Base-by-base conservation (phyloP, 2,113 vertebrate genomes). In the Microtus montanus region DNA sequence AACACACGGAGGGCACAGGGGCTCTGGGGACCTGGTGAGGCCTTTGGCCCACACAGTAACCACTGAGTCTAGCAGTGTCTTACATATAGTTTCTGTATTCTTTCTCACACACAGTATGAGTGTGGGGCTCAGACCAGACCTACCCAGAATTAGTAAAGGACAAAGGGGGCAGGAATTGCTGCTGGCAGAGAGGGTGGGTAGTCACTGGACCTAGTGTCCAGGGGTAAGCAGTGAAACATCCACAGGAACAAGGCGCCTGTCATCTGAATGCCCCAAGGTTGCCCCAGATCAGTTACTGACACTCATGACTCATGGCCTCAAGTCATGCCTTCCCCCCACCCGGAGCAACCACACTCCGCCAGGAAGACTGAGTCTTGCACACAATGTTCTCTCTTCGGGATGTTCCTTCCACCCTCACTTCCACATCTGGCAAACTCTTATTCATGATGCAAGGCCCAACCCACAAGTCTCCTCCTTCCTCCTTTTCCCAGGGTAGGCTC, bases 21-120 rank as follows among this genome's bases (percentile, higher is more conserved):
- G 24, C 15, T 88, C 28, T 9, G 1, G 44, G 83, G 33, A 24
- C 82, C 52, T 35, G 20, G 35, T 33, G 5, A 26, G 44, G 49
- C n/a, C 26, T 12, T 66, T 11, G 7, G 22, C 0, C 35, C 24
- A 17, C 10, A 24, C 8, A 44, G 52, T 41, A 12, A 58, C 22
- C 24, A 30, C 35, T 0, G 44, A 38, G 54, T 17, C 74, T 7
- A 0, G 5, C 0, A 2, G 58, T 11, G 38, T 11, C 52, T 87
- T 5, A 0, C 70, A 47, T 1, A 0, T 5, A 15, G 77, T 49
- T 54, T 4, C 0, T 17, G 17, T 11, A 0, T 33, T 41, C 71
- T 54, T 14, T 8, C n/a, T 47, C 19, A 78, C 15, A 61, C 1
- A 14, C 77, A 28, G 0, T 10, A 22, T 41, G 5, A 38, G 1